Percentiles rank a stretch among this genome's conserved stretches.
phyloP scores from a whole-genome alignment of 2,888 invertebrate genomes.

The Siphonodentalium dalli region DNA sequence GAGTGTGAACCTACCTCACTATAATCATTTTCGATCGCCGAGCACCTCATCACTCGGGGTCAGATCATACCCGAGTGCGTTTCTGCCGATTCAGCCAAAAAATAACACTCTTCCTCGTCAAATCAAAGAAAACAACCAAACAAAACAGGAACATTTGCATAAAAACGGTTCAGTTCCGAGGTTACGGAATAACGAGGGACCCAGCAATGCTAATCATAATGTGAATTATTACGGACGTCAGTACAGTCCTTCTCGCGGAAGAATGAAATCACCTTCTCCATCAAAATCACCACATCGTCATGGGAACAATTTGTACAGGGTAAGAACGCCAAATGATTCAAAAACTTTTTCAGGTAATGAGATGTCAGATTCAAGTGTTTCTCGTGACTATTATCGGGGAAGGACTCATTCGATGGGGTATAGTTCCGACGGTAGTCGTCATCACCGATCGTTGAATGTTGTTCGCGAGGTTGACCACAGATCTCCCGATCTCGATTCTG shows the following conservation, averaged over 20 bases:
- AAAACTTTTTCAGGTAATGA: too few relatives aligned
- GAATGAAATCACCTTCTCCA: too few relatives aligned
- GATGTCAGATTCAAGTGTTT: too few relatives aligned
- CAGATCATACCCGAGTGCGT: slow-evolving; percentile 45
- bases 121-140: slow-evolving; percentile 27
- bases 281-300: too few relatives aligned
- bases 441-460: slow-evolving; percentile 34
- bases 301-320: too few relatives aligned
- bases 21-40: slow-evolving; percentile 42
- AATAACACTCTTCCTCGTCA: slow-evolving; percentile 47
- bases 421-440: slow-evolving; percentile 45
- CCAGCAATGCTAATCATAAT: too few relatives aligned
- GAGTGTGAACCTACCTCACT: slow-evolving; percentile 30
- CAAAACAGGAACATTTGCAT: slow-evolving; percentile 31
- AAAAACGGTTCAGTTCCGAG: slow-evolving; percentile 42
- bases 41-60: slow-evolving; percentile 45
- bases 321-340: too few relatives aligned
- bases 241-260: too few relatives aligned
- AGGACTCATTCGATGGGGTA: slow-evolving; percentile 38
- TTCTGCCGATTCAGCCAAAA: slow-evolving; percentile 46
- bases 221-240: too few relatives aligned
- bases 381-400: too few relatives aligned
- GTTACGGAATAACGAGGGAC: slow-evolving; percentile 50
- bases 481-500: slow-evolving; percentile 37
- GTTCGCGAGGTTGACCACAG: slow-evolving; percentile 42